Conservation (phyloP, 2,113 vertebrate species). For the Chamaea fasciata region DNA sequence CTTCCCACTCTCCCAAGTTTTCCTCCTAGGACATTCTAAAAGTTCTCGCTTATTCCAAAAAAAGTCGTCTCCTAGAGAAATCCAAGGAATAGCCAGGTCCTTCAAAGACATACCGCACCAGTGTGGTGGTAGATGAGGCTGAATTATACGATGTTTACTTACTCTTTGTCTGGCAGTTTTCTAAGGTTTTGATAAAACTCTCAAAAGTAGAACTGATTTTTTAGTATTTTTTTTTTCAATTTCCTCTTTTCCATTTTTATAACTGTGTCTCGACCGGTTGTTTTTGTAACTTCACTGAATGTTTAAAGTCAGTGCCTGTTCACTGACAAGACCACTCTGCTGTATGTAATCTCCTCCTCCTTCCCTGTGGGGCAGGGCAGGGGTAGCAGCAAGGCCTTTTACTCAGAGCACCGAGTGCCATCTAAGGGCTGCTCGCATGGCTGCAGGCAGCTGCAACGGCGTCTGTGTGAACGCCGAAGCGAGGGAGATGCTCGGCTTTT, state of each 20-base stretch:
- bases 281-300: slow-evolving; percentile 25
- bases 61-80: neutral
- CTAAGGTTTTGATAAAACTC: slow-evolving; percentile 49
- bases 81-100: neutral
- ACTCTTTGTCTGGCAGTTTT: slow-evolving; percentile 22
- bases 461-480: neutral
- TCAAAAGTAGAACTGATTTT: slow-evolving; percentile 17
- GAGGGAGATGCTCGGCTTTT: neutral
- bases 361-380: neutral
- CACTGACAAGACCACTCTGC: neutral
- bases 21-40: neutral
- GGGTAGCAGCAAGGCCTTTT: neutral
- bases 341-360: neutral
- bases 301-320: slow-evolving; percentile 2
- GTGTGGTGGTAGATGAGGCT: neutral
- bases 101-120: fast-evolving
- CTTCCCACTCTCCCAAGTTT: neutral
- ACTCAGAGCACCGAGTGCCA: slow-evolving; percentile 41
- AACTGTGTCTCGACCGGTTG: neutral
- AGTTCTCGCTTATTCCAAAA: neutral
- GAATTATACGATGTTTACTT: slow-evolving; percentile 14
- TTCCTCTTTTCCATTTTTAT: slow-evolving; percentile 36
- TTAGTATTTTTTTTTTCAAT: slow-evolving; percentile 18
- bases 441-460: neutral
- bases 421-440: slow-evolving; percentile 24